Base-by-base conservation (phyloP, 2,888 invertebrate species). In the Branchipolynoe longqiensis region DNA sequence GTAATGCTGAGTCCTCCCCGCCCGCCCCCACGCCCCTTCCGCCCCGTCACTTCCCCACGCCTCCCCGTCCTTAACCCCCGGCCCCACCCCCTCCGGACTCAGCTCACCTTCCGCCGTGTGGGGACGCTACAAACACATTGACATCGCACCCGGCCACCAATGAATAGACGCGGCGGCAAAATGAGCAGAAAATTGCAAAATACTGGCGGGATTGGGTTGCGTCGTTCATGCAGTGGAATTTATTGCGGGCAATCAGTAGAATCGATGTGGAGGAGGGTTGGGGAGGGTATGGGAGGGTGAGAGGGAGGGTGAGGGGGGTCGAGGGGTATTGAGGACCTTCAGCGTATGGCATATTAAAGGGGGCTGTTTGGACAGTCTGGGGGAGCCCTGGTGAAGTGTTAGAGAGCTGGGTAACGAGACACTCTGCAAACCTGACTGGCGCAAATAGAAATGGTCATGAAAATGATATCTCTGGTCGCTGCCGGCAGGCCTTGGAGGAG, bases 401-500 rank as follows among this genome's bases (percentile, higher is more conserved):
- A 25, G 54, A 78, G 78, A 48, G 54, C 8, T 4, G n/a, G 31
- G 78, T 48, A 78, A 40, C 78, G n/a, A 25, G 48, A 28, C 18
- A 12, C 41, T 33, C 48, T 28, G 78, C 78, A 78, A 78, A 78
- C 78, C 18, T 22, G 48, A 48, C 78, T 8, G 78, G 48, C 6
- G 54, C 78, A 78, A 78, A 78, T n/a, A 78, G 78, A 31, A 54
- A 41, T 78, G 28, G 78, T 48, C 78, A 48, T 78, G 78, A 48
- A 48, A 78, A 41, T 78, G 14, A n/a, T n/a, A n/a, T n/a, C n/a
- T n/a, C n/a, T n/a, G n/a, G n/a, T n/a, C n/a, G n/a, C n/a, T n/a
- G n/a, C n/a, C n/a, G n/a, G n/a, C n/a, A n/a, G n/a, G n/a, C n/a
- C n/a, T n/a, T n/a, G n/a, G n/a, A n/a, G n/a, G n/a, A n/a, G n/a